These are phyloP conservation scores for Sebastes schlegelii DNA, from an alignment of 2,113 vertebrate species.

Conservation along the genomic window DNA sequence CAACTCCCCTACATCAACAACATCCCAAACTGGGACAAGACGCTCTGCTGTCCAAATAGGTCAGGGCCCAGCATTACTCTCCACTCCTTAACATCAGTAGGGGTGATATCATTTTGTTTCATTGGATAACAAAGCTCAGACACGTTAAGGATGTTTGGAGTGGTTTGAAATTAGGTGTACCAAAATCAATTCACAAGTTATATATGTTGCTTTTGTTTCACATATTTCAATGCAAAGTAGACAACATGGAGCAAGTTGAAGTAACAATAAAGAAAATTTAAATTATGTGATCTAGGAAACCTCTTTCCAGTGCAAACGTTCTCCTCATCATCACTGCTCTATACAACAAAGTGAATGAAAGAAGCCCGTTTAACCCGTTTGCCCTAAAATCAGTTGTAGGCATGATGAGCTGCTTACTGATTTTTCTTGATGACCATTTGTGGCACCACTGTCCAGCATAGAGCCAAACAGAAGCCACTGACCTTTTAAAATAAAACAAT, in stretches of 20 bases:
- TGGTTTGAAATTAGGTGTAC: neutral
- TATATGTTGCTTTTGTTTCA: neutral
- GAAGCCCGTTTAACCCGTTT: too few species aligned
- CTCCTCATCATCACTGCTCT: neutral
- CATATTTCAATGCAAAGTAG: neutral
- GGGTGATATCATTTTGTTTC: slow-evolving; percentile 26
- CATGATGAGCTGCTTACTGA: too few species aligned
- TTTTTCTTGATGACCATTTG: too few species aligned
- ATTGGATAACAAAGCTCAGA: slow-evolving; percentile 7
- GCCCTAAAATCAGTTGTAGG: too few species aligned
- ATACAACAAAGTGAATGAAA: neutral
- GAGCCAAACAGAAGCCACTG: too few species aligned
- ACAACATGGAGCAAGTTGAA: neutral
- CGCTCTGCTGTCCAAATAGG: slow-evolving; percentile 42
- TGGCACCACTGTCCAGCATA: too few species aligned
- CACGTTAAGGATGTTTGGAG: slow-evolving; percentile 3
- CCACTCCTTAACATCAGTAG: slow-evolving; percentile 4
- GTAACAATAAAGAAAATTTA: neutral
- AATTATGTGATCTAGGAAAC: neutral
- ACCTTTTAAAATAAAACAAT: too few species aligned
- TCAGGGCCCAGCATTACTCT: neutral
- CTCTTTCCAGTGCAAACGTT: neutral
- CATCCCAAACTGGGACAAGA: slow-evolving; percentile 65
- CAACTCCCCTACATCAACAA: slow-evolving; percentile 71
- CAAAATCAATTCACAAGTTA: neutral